A percentile compares a stretch with the other conserved stretches of the same genome.
phyloP scores from a whole-genome alignment of 2,113 vertebrate species.

The Hemiscyllium ocellatum region DNA sequence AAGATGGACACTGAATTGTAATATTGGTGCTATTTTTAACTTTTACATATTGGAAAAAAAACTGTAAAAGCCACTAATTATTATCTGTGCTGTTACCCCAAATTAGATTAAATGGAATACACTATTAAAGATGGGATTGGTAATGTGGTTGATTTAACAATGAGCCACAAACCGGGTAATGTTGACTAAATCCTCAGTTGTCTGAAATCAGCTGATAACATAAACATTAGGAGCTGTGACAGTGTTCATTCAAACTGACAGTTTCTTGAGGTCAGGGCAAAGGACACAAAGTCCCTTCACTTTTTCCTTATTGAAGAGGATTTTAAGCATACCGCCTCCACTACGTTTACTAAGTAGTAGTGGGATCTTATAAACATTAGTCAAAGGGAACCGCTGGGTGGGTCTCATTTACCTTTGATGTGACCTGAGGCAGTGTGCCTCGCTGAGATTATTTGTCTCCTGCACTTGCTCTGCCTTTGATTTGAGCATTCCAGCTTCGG shows the following conservation, averaged over 20 bases:
- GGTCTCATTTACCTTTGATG: not conserved
- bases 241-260: not conserved
- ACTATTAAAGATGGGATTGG: not conserved
- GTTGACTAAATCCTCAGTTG: not conserved
- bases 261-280: not conserved
- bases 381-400: not conserved
- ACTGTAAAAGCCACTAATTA: not conserved
- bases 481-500: not conserved
- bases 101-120: not conserved
- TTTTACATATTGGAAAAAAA: not conserved
- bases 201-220: not conserved
- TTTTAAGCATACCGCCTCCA: not conserved
- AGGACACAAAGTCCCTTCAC: not conserved
- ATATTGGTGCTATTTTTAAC: not conserved
- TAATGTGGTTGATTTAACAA: not conserved
- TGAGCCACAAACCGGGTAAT: not conserved
- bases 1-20: not conserved
- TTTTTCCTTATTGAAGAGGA: not conserved
- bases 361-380: not conserved
- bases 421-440: not conserved
- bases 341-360: not conserved
- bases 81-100: not conserved
- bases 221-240: not conserved
- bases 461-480: not conserved
- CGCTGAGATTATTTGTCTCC: not conserved